A percentile compares a stretch with the other conserved stretches of the same genome.
These are phyloP conservation scores for Gambusia affinis DNA, from an alignment of 2,113 vertebrate species.

Conservation along the genomic window DNA sequence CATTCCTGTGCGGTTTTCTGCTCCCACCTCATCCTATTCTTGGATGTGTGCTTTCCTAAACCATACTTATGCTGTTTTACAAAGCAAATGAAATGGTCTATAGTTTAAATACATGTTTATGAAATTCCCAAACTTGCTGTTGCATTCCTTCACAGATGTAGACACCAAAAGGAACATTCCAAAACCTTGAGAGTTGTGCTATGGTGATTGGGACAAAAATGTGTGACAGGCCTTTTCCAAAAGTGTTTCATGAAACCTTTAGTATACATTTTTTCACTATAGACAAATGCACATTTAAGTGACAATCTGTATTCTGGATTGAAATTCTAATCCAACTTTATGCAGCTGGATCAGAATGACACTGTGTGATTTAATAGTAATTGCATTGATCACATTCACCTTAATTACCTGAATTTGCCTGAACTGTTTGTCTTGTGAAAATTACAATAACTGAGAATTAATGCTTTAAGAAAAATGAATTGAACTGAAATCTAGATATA, in stretches of 20 bases:
- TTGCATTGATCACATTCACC: too few species aligned
- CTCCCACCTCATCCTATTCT: slow-evolving; percentile 70
- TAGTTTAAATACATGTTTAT: slow-evolving; percentile 72
- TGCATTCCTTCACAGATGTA: slow-evolving; percentile 59
- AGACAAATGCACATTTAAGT: too few species aligned
- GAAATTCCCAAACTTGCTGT: slow-evolving; percentile 63
- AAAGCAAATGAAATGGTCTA: slow-evolving; percentile 60
- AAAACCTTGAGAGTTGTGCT: slow-evolving; percentile 22
- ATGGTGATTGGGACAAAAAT: neutral
- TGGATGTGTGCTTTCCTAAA: slow-evolving; percentile 56
- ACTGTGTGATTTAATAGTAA: too few species aligned
- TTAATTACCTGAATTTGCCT: too few species aligned
- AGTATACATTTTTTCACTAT: neutral
- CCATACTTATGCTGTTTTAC: slow-evolving; percentile 62
- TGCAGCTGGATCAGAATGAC: too few species aligned
- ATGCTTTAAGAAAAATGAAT: too few species aligned
- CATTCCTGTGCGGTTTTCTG: slow-evolving; percentile 63
- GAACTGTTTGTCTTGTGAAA: too few species aligned
- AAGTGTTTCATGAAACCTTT: neutral
- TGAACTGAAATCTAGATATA: too few species aligned
- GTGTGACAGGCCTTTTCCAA: neutral
- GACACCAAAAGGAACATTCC: slow-evolving; percentile 55
- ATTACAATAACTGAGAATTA: too few species aligned
- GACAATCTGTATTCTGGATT: too few species aligned
- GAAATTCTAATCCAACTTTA: too few species aligned